phyloP scores from a whole-genome alignment of 2,797 vertebrate genomes.

The Lepidocolaptes lacrymiger region DNA sequence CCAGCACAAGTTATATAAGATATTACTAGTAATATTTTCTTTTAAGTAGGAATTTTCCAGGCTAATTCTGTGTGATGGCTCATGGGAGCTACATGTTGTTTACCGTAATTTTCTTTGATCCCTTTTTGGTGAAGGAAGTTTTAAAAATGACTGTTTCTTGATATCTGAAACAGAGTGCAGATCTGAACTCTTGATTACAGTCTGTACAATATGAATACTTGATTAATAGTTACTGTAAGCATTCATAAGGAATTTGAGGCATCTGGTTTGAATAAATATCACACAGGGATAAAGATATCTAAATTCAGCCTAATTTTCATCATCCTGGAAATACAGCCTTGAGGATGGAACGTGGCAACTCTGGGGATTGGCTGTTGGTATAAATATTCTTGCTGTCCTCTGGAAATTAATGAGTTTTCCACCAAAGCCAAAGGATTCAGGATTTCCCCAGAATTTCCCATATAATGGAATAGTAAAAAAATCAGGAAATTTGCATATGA shows the following conservation, averaged over 20 bases:
- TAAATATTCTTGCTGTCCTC: not conserved
- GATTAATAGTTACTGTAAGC: constrained; percentile 33
- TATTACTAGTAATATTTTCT: not conserved
- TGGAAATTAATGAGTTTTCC: not conserved
- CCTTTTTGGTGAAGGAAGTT: not conserved
- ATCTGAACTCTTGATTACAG: constrained; percentile 1
- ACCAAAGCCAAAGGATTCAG: not conserved
- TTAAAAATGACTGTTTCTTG: not conserved
- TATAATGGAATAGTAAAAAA: not conserved
- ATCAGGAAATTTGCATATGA: not conserved
- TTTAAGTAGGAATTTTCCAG: not conserved
- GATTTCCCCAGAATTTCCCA: not conserved
- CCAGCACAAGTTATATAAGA: not conserved
- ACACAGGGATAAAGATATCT: not conserved
- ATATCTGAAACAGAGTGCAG: not conserved
- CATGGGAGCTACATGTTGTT: not conserved
- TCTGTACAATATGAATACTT: not conserved
- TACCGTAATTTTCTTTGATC: not conserved
- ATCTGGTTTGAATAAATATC: constrained; percentile 36
- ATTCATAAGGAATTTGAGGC: not conserved
- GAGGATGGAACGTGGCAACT: not conserved
- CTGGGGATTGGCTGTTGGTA: not conserved
- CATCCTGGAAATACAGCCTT: not conserved
- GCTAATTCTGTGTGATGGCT: not conserved
- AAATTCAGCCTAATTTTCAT: constrained; percentile 17